These are phyloP conservation scores for Episyrphus balteatus DNA, from an alignment of 1,140 invertebrate species.

Conservation along the genomic window DNA sequence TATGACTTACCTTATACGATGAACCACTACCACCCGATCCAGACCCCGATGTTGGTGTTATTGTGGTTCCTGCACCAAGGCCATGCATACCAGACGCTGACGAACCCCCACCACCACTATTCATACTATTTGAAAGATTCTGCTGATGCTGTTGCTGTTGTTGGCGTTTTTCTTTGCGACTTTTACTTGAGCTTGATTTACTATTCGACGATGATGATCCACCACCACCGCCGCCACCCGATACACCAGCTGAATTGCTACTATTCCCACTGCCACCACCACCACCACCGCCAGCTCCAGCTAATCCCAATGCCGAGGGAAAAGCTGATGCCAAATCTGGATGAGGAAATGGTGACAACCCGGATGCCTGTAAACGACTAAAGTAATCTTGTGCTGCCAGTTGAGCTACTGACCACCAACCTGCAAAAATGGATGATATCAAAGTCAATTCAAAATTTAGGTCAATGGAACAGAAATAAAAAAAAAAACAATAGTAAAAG, in stretches of 20 bases:
- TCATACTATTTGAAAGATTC: constrained; percentile 32
- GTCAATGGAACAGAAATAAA: not conserved
- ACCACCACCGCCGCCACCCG: constrained; percentile 25
- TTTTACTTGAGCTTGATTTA: constrained; percentile 30
- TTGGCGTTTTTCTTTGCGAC: constrained; percentile 30
- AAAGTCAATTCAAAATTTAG: not conserved
- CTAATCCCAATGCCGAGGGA: constrained; percentile 38
- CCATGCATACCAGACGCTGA: constrained; percentile 30
- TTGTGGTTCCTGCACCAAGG: constrained; percentile 24
- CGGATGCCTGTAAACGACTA: constrained; percentile 63
- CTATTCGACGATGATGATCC: constrained; percentile 18
- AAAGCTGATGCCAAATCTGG: constrained; percentile 33
- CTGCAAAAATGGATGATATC: constrained; percentile 32
- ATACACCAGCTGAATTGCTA: constrained; percentile 6
- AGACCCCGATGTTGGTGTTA: constrained; percentile 15
- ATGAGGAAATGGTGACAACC: constrained; percentile 53
- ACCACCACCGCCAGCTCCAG: constrained; percentile 34
- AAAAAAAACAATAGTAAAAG: not conserved
- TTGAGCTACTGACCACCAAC: constrained; percentile 83
- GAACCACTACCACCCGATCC: constrained; percentile 15
- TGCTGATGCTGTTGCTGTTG: constrained; percentile 33
- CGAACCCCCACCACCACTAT: constrained; percentile 34
- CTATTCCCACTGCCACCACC: constrained; percentile 12
- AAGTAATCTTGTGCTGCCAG: constrained; percentile 76
- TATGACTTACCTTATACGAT: constrained; percentile 30